These are phyloP conservation scores for Pentamera pediparva DNA, from an alignment of 53 echinoderm and acorn worm species.

Conservation along the genomic window DNA sequence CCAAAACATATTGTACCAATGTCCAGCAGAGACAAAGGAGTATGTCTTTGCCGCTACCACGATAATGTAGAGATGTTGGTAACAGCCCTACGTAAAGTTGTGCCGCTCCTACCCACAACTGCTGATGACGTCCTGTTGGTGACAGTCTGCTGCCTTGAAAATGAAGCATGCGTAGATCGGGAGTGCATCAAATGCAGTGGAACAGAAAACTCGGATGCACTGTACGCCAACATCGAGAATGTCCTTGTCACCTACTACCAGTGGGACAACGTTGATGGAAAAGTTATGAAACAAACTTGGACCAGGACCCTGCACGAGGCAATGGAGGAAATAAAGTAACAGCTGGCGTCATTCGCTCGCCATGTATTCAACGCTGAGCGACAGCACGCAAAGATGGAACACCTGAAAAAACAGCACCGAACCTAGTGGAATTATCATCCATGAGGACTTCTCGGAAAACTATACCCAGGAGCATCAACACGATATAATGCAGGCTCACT, in stretches of 20 bases:
- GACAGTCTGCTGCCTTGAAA: slow-evolving; percentile 1
- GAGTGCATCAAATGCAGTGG: slow-evolving; percentile 5
- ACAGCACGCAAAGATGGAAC: slow-evolving; percentile 25
- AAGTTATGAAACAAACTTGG: neutral
- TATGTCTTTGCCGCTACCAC: slow-evolving; percentile 13
- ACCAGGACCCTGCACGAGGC: neutral
- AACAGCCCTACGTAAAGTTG: neutral
- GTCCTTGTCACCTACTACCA: slow-evolving; percentile 3
- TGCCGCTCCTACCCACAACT: neutral
- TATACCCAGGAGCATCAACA: slow-evolving; percentile 11
- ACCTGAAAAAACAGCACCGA: neutral
- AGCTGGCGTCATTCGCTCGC: neutral
- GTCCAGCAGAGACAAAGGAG: slow-evolving; percentile 9
- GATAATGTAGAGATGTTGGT: neutral
- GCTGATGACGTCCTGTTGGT: slow-evolving; percentile 6
- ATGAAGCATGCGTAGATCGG: neutral
- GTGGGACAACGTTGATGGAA: neutral
- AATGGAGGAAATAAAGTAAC: slow-evolving; percentile 3
- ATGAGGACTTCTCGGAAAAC: slow-evolving; percentile 17
- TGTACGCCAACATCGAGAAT: neutral
- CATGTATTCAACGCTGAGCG: slow-evolving; percentile 16
- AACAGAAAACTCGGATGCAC: neutral
- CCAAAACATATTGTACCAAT: slow-evolving; percentile 42
- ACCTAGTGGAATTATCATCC: neutral
- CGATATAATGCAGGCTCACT: slow-evolving; percentile 21